phyloP scores from a whole-genome alignment of 1,140 invertebrate species.

The Drosophila pectinifera region DNA sequence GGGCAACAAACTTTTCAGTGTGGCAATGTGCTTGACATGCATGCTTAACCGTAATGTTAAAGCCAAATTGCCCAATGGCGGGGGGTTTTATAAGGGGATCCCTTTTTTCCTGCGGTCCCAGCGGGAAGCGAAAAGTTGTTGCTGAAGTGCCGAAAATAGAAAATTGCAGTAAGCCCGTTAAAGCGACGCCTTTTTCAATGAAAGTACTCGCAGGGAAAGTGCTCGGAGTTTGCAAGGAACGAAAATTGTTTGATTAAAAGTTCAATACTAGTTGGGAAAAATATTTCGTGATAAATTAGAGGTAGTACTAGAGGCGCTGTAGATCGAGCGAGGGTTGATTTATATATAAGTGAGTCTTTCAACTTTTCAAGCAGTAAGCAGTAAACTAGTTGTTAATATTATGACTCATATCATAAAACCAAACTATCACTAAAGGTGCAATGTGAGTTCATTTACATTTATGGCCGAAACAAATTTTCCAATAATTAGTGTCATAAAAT shows the following conservation, averaged over 20 bases:
- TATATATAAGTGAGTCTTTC: neutral
- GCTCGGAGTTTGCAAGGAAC: neutral
- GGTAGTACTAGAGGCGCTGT: too few relatives aligned
- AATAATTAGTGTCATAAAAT: neutral
- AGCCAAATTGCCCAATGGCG: slow-evolving; percentile 66
- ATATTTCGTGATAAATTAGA: neutral
- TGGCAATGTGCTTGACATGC: slow-evolving; percentile 76
- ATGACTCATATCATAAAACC: too few relatives aligned
- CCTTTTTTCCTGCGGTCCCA: neutral
- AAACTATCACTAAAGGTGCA: too few relatives aligned
- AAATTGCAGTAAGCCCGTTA: slow-evolving; percentile 5
- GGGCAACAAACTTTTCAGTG: slow-evolving; percentile 78
- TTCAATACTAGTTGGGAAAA: neutral
- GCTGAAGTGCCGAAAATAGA: slow-evolving; percentile 22
- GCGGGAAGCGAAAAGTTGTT: slow-evolving; percentile 3
- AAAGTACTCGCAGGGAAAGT: neutral
- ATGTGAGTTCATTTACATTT: neutral
- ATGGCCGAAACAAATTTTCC: slow-evolving; percentile 5
- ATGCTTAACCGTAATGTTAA: slow-evolving; percentile 70
- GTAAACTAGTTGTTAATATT: too few relatives aligned
- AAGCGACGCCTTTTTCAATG: slow-evolving; percentile 9
- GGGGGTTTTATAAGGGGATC: neutral
- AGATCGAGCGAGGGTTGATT: neutral
- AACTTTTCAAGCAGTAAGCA: neutral
- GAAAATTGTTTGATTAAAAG: neutral